phyloP scores from a whole-genome alignment of 2,888 invertebrate genomes.

The Alloplasta piceator region DNA sequence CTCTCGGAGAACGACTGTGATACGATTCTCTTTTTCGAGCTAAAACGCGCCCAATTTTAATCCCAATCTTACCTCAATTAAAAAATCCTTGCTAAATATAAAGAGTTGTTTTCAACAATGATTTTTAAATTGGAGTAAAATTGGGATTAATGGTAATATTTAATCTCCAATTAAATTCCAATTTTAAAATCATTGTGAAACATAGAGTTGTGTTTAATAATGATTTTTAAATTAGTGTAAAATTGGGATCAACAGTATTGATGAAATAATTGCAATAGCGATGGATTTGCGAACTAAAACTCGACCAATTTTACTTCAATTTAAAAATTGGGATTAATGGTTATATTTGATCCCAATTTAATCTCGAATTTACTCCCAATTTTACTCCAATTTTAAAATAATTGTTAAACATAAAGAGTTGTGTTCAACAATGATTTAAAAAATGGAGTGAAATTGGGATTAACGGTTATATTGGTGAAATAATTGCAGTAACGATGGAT shows the following conservation, averaged over 20 bases:
- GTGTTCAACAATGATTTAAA: background rate
- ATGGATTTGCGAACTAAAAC: too few relatives aligned
- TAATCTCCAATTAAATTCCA: background rate
- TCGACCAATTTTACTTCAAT: too few relatives aligned
- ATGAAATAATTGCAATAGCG: background rate
- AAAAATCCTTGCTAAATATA: background rate
- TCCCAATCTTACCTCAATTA: background rate
- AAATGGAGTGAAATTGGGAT: too few relatives aligned
- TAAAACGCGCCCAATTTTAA: too few relatives aligned
- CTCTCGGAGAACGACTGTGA: too few relatives aligned
- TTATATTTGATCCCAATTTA: too few relatives aligned
- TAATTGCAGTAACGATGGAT: conserved; percentile 7
- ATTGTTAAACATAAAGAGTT: background rate
- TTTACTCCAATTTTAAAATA: background rate
- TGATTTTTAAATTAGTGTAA: background rate
- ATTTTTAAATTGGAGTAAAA: too few relatives aligned
- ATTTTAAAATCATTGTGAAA: background rate
- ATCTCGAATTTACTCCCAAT: background rate
- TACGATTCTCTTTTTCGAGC: too few relatives aligned
- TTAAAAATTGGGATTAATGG: too few relatives aligned
- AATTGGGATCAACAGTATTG: too few relatives aligned
- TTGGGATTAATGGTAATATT: too few relatives aligned
- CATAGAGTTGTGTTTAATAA: background rate
- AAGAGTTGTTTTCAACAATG: background rate
- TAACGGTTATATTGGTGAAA: too few relatives aligned